Evolutionary conservation across 2,888 invertebrate species (phyloP).

Genomic region (Pycnomerus fuliginosus): DNA sequence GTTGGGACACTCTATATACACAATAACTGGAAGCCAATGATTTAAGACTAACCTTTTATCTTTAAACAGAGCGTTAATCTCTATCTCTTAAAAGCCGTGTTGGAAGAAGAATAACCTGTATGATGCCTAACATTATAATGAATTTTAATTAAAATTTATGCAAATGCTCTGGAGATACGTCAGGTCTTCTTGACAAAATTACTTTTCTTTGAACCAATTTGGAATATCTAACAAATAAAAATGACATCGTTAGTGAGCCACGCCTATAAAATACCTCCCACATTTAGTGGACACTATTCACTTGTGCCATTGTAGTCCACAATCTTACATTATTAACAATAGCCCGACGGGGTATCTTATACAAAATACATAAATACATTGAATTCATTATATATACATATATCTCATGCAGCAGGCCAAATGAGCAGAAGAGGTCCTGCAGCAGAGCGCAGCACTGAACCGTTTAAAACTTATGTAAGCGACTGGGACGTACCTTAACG

Average conservation of each 20-base stretch:
- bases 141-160: constrained; percentile 42
- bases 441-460: constrained; percentile 14
- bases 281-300: constrained; percentile 48
- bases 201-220: constrained; percentile 44
- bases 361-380: constrained; percentile 56
- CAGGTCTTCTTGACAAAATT: constrained; percentile 32
- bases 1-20: no score
- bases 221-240: constrained; percentile 45
- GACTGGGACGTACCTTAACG: constrained; percentile 51
- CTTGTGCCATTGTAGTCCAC: constrained; percentile 50
- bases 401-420: constrained; percentile 46
- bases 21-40: no score
- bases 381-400: constrained; percentile 55
- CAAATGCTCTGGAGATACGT: constrained; percentile 32
- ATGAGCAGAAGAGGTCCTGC: constrained; percentile 13
- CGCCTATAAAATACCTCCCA: constrained; percentile 49
- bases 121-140: no score
- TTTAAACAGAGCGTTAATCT: no score
- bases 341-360: constrained; percentile 53
- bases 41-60: no score
- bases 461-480: constrained; percentile 38
- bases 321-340: constrained; percentile 54
- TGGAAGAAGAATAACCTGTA: constrained; percentile 6
- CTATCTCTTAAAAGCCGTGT: constrained; percentile 14
- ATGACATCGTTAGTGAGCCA: constrained; percentile 47